A percentile compares a stretch with the other conserved stretches of the same genome.
These are phyloP conservation scores for Amphipoea oculea DNA, from an alignment of 2,888 invertebrate species.

Conservation along the genomic window DNA sequence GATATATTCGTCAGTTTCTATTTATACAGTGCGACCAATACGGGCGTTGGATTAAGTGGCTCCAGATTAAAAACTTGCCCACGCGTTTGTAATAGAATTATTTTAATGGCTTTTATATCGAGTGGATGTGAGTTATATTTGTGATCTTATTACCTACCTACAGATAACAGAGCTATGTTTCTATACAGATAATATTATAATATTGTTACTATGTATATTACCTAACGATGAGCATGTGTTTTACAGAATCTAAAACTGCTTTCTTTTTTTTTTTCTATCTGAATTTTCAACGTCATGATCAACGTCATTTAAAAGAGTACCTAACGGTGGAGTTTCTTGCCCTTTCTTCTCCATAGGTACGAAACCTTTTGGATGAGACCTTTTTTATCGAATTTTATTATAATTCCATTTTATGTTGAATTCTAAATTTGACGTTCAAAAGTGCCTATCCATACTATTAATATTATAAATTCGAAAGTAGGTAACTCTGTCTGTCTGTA, in stretches of 20 bases:
- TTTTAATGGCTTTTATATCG: slow-evolving; percentile 54
- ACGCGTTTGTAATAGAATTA: slow-evolving; percentile 46
- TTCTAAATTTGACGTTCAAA: too few species aligned
- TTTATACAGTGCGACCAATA: slow-evolving; percentile 52
- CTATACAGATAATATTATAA: background rate
- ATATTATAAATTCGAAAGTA: too few species aligned
- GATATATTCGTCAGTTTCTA: slow-evolving; percentile 63
- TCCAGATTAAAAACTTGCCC: slow-evolving; percentile 47
- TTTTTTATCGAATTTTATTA: too few species aligned
- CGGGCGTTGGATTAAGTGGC: slow-evolving; percentile 42
- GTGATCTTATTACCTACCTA: slow-evolving; percentile 28
- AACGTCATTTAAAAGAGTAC: background rate
- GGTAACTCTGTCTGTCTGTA: too few species aligned
- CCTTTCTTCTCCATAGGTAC: too few species aligned
- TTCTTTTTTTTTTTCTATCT: background rate
- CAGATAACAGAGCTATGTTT: background rate
- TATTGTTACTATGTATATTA: too few species aligned
- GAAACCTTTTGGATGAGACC: too few species aligned
- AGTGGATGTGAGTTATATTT: slow-evolving; percentile 38
- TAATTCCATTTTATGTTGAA: too few species aligned
- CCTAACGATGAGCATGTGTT: too few species aligned
- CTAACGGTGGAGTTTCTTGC: too few species aligned
- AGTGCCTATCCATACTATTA: too few species aligned
- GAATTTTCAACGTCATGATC: background rate
- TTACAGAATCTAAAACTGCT: too few species aligned